Base-by-base conservation (phyloP, 2,888 invertebrate genomes). In the Sinohyriopsis cumingii region DNA sequence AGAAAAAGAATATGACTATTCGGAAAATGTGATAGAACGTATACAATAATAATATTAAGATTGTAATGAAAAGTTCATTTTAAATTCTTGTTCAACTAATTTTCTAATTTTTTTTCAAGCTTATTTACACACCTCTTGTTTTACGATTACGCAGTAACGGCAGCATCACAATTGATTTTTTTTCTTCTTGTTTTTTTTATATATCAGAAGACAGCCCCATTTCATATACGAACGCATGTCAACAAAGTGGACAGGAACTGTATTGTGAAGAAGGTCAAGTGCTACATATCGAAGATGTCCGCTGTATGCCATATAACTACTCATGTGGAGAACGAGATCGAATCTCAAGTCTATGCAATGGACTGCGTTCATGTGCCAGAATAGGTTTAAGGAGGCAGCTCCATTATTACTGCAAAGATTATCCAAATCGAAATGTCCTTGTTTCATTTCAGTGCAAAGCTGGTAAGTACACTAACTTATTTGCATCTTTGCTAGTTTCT, bases 321-420 rank as follows among this genome's bases (percentile, higher is more conserved):
- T 75, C 80, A 7, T 77, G 79, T 60, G 63, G 69, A 25, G 78
- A 78, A 53, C 67, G 73, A n/a, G 71, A 71, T 45, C 68, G 71
- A 63, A 77, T 82, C 1, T 59, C 75, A 0, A 63, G 73, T 55
- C 71, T 82, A 18, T 82, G 82, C 68, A 73, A 82, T 63, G 80
- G 82, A 20, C 65, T 80, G 54, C 72, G 69, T 15, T 78, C 80
- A 5, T 82, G 82, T 65, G 69, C 72, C 19, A 77, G 70, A 33
- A 65, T 82, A 19, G 82, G 78, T 19, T 63, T 82, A 9, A 70
- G 76, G 56, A 73, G 77, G 12, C 82, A 80, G 65, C 65, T 82
- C n/a, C 67, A 72, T 59, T 67, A 71, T 4, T 75, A 79, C 53
- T 82, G 82, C 65, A 71, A 76, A 45, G 68, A 72, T 33, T 76